These are phyloP conservation scores for Paragorgia papillata DNA, from an alignment of 92 coral and sea anemone species.

Conservation along the genomic window DNA sequence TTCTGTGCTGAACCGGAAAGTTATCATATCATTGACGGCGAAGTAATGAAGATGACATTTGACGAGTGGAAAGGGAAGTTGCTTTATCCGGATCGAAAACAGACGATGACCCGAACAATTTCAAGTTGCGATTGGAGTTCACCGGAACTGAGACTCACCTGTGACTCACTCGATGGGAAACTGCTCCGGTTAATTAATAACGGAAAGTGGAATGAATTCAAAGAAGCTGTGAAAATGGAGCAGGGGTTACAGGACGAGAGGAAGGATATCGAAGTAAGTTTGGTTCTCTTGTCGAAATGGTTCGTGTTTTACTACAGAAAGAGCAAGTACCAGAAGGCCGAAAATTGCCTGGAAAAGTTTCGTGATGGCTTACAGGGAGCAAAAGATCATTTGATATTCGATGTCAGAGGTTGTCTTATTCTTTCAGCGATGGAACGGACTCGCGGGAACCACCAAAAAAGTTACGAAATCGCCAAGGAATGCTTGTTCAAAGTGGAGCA, in stretches of 20 bases:
- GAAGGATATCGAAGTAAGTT: conserved; percentile 2
- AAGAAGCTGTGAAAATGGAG: not conserved
- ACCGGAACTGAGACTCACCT: not conserved
- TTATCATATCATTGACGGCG: conserved; percentile 3
- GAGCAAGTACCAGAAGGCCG: conserved; percentile 24
- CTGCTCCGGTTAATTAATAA: not conserved
- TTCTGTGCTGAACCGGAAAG: conserved; percentile 38
- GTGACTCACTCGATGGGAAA: not conserved
- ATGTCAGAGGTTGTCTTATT: conserved; percentile 22
- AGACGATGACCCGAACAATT: conserved; percentile 23
- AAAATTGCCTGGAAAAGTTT: not conserved
- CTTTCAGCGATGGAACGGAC: conserved; percentile 53
- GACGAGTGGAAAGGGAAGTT: conserved; percentile 8
- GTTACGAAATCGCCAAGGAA: conserved; percentile 47
- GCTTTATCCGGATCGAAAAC: not conserved
- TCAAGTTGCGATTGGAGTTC: conserved; percentile 18
- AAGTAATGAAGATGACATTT: conserved; percentile 19
- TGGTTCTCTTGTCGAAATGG: conserved; percentile 43
- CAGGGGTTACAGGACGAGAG: not conserved
- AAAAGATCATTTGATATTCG: conserved; percentile 35
- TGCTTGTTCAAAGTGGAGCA: conserved; percentile 35
- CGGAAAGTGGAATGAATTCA: conserved; percentile 11
- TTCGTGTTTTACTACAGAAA: conserved; percentile 42
- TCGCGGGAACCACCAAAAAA: conserved; percentile 45
- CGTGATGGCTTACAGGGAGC: conserved; percentile 10